Base-by-base conservation (phyloP, 2,888 invertebrate species). In the Chalcis sispes region DNA sequence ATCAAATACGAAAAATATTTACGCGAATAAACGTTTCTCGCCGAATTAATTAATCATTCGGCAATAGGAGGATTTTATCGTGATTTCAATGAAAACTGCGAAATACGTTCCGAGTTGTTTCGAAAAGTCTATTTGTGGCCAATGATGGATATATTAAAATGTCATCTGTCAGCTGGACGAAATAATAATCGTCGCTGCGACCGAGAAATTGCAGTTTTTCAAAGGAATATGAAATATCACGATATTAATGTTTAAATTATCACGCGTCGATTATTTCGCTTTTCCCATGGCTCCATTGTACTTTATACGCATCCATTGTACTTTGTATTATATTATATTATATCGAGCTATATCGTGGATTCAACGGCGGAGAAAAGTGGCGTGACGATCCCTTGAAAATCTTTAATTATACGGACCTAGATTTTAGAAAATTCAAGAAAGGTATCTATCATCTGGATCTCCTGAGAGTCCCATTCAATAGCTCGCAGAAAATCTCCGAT, bases 361-460 rank as follows among this genome's bases (percentile, higher is more conserved):
- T n/a, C 27, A 15, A 52, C 15, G 15, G 4, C 32, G 25, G 40
- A 32, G 64, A 50, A 70, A 64, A 75, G 54, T 54, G 72, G 71
- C 79, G 79, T 79, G 80, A 79, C 79, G 72, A 77, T 65, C 42
- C 71, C 69, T 56, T 27, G n/a, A 50, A 71, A 78, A 78, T 76
- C 79, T 78, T 69, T 79, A 80, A 80, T 80, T 80, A 81, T 75
- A 75, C 76, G 75, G 77, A 50, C 67, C 75, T 75, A 13, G 8
- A 42, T 42, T 80, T 65, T 66, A 3, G 59, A 74, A 73, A 70
- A 66, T 77, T 79, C 79, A 77, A 67, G 54, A 78, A 78, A 78
- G 77, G 79, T 81, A 81, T 81, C 81, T 80, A 78, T 81, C 80
- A 80, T 81, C 77, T 79, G 80, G 80, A 81, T 80, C 80, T 42